phyloP scores from a whole-genome alignment of 2,888 invertebrate species.

The Diaphora mendica region DNA sequence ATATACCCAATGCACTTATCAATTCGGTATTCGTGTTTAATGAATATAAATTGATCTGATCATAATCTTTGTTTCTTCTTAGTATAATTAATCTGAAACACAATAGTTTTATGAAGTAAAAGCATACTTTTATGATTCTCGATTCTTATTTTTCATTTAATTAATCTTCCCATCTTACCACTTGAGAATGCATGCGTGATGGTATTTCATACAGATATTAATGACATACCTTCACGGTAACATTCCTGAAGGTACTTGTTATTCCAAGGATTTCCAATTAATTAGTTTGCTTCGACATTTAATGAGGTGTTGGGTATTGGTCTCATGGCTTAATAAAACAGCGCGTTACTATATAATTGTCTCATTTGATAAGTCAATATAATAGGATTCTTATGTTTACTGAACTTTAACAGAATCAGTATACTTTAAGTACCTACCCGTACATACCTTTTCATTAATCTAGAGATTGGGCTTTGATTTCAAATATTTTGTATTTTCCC shows the following conservation, averaged over 20 bases:
- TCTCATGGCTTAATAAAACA: background rate
- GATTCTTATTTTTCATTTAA: background rate
- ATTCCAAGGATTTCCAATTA: slow-evolving; percentile 38
- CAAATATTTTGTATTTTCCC: background rate
- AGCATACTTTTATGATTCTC: background rate
- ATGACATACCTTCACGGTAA: slow-evolving; percentile 29
- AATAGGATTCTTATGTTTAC: background rate
- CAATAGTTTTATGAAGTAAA: background rate
- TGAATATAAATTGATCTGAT: background rate
- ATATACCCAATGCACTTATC: too few relatives aligned
- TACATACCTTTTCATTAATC: background rate
- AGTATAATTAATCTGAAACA: background rate
- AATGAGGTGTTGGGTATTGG: background rate
- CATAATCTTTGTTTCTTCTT: background rate
- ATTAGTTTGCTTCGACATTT: slow-evolving; percentile 24
- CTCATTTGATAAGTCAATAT: background rate
- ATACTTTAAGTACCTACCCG: background rate
- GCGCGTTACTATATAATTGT: background rate
- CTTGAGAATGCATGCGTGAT: slow-evolving; percentile 13
- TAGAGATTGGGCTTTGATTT: background rate
- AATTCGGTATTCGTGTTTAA: background rate
- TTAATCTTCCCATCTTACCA: slow-evolving; percentile 4
- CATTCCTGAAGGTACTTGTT: slow-evolving; percentile 20
- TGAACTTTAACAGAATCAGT: background rate
- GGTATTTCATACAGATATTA: slow-evolving; percentile 38